Conservation (phyloP, 2,113 vertebrate genomes). For the Myotis lucifugus region DNA sequence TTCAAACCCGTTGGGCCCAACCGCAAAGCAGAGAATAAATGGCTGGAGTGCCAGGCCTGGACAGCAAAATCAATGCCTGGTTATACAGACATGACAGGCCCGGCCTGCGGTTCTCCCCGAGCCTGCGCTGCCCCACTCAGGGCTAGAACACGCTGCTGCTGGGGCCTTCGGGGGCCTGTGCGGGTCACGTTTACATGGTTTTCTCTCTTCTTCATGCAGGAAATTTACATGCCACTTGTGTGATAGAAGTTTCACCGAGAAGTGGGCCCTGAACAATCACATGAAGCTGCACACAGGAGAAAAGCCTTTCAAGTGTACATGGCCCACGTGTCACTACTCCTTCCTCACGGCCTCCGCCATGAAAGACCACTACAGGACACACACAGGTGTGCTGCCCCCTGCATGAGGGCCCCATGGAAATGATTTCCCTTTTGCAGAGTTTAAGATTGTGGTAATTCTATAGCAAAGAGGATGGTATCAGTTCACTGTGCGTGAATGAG, state of each 20-base stretch:
- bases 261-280: constrained; percentile 99
- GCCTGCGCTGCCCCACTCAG: constrained; percentile 74
- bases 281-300: constrained; percentile 98
- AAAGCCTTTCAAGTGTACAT: constrained; percentile 96
- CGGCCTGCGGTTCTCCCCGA: constrained; percentile 85
- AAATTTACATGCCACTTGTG: constrained; percentile 97
- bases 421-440: fast-evolving
- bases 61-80: constrained; percentile 99
- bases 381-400: constrained; percentile 92
- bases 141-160: constrained; percentile 71
- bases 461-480: background rate
- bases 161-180: background rate
- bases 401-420: background rate
- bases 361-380: constrained; percentile 98
- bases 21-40: constrained; percentile 99
- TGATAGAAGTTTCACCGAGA: constrained; percentile 97
- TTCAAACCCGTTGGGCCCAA: constrained; percentile 97
- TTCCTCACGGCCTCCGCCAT: constrained; percentile 98
- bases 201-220: constrained; percentile 84
- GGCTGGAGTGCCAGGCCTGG: constrained; percentile 96
- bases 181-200: constrained; percentile 80
- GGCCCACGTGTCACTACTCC: constrained; percentile 97
- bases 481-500: background rate
- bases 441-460: background rate
- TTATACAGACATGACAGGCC: constrained; percentile 99